Conservation (phyloP, 2,888 invertebrate species). For the Nomada fabriciana region DNA sequence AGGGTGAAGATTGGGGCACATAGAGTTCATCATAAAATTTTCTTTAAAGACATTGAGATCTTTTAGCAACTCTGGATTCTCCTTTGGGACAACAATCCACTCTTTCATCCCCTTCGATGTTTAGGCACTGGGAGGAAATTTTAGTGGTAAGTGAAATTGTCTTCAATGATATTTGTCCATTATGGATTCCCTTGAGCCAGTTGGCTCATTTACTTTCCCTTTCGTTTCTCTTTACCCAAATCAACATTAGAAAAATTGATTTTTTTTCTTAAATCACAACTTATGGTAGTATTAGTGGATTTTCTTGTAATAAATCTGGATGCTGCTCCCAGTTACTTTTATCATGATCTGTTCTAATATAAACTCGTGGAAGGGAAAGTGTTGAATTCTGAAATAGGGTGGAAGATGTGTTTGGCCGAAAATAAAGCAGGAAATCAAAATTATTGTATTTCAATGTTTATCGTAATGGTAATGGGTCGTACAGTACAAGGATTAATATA, state of each 20-base stretch:
- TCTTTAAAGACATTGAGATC: constrained; percentile 53
- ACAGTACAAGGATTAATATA: not conserved
- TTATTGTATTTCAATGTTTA: not conserved
- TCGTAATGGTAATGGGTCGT: not conserved
- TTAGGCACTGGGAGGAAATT: constrained; percentile 60
- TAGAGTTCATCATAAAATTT: constrained; percentile 60
- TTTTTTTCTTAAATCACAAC: constrained; percentile 17
- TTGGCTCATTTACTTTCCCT: constrained; percentile 47
- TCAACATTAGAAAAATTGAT: constrained; percentile 18
- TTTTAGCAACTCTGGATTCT: constrained; percentile 59
- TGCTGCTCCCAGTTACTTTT: constrained; percentile 44
- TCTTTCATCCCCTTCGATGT: constrained; percentile 56
- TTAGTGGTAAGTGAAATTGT: constrained; percentile 58
- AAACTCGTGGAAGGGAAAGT: constrained; percentile 48
- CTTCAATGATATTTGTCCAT: constrained; percentile 53
- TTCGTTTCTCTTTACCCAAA: constrained; percentile 32
- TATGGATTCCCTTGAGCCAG: constrained; percentile 34
- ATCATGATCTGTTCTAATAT: constrained; percentile 22
- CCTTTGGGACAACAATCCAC: constrained; percentile 53
- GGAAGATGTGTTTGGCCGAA: constrained; percentile 8
- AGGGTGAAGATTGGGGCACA: constrained; percentile 58
- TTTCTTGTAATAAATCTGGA: constrained; percentile 31
- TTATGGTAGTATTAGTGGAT: constrained; percentile 4
- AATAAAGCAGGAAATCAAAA: not conserved
- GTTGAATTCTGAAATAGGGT: constrained; percentile 31